Evolutionary conservation across 2,797 vertebrate genomes (phyloP), one percentile per base, ranked within the genome.

Genomic region (Sarcoramphus papa): DNA sequence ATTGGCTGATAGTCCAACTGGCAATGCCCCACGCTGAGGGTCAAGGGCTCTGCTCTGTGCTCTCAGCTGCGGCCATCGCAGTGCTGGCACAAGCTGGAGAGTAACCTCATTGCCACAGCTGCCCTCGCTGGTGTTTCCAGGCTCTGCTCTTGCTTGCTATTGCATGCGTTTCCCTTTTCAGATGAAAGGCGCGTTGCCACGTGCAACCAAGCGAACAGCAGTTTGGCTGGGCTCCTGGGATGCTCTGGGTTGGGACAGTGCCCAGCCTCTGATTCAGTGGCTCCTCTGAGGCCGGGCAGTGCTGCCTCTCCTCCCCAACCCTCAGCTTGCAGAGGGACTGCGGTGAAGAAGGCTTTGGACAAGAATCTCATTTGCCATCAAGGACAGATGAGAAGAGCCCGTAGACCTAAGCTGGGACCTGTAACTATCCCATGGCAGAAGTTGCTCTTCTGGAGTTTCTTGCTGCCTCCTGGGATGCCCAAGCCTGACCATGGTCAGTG

Each of bases 1-100:
- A 0, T 7, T 74, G n/a, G 43, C 21, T 2, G 1, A 7, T 31
- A 43, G 40, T 48, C 50, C 47, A 14, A 1, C 33, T 48, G 63
- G 47, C 17, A 53, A 4, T 65, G 54, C 22, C 28, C 31, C 6
- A 8, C 0, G 2, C 31, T 16, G n/a, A 68, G 51, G 23, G 35
- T 21, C 20, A 13, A 65, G 56, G 30, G 33, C 53, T 90, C 43
- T 78, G n/a, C 48, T 73, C 78, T 2, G 1, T 31, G 23, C 20
- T 92, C 23, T 73, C 35, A 25, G 19, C 14, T n/a, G 51, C 22
- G 35, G 21, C 33, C 9, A 21, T 12, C 10, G 5, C 19, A 59
- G 40, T 5, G 31, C 45, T 60, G 25, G 41, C 37, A 62, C 3
- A 9, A 77, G 21, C 11, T 72, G 37, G 23, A 82, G 48, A 63